These are phyloP conservation scores for Tragelaphus strepsiceros DNA, from an alignment of 2,113 vertebrate genomes.

Conservation along the genomic window DNA sequence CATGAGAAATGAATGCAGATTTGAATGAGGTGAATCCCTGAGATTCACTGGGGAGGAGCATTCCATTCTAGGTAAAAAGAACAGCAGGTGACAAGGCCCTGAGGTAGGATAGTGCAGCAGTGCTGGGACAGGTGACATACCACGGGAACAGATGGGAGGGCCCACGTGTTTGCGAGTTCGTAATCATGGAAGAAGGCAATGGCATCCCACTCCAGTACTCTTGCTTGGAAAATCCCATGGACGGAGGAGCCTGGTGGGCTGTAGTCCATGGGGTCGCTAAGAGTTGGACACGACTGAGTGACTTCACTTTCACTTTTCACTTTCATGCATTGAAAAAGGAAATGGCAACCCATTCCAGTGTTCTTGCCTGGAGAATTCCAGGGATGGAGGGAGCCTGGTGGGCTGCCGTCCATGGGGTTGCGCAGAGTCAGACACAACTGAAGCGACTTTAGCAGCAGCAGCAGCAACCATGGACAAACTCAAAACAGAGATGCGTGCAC, in stretches of 20 bases:
- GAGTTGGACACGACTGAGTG: rapidly evolving
- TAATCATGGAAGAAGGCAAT: background rate
- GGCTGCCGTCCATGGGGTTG: rapidly evolving
- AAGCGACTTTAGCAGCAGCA: background rate
- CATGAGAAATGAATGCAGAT: background rate
- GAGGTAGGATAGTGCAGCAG: background rate
- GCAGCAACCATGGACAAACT: background rate
- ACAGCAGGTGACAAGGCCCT: background rate
- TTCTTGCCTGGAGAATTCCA: background rate
- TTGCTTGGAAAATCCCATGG: background rate
- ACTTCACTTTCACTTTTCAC: background rate
- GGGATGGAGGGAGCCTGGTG: background rate
- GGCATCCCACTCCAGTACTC: background rate
- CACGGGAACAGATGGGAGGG: background rate
- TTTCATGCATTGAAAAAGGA: background rate
- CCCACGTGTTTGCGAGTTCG: rapidly evolving
- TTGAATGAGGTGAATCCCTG: background rate
- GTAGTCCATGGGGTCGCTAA: background rate
- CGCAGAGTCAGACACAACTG: background rate
- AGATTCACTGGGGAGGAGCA: background rate
- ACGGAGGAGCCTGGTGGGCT: background rate
- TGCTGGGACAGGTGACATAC: rapidly evolving
- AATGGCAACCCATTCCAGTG: background rate
- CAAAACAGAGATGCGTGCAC: background rate
- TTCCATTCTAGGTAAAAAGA: background rate